A percentile compares a stretch with the other conserved stretches of the same genome.
Evolutionary conservation across 2,113 vertebrate species (phyloP).

Genomic region (Capreolus pygargus): DNA sequence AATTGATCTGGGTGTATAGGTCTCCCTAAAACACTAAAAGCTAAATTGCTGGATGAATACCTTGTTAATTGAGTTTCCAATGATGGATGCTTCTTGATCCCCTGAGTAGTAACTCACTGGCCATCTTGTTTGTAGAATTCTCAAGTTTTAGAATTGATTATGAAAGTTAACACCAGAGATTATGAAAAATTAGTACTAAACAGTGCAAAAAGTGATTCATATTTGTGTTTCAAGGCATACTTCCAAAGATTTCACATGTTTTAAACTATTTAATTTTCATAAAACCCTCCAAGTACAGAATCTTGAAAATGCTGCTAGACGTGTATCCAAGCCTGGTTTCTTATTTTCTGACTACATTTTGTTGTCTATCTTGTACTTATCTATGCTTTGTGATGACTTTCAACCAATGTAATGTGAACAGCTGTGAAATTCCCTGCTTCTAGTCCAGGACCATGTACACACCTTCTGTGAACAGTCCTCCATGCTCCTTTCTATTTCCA

Average conservation of each 20-base stretch:
- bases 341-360: background rate
- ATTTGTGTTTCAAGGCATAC: background rate
- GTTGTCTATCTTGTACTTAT: background rate
- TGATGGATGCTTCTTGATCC: background rate
- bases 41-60: background rate
- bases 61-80: background rate
- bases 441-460: background rate
- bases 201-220: background rate
- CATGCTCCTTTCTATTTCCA: background rate
- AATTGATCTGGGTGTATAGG: background rate
- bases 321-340: background rate
- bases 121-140: background rate
- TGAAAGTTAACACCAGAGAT: background rate
- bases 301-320: background rate
- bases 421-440: background rate
- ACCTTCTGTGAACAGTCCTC: background rate
- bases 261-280: background rate
- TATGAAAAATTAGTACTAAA: background rate
- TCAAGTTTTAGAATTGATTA: background rate
- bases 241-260: background rate
- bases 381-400: background rate
- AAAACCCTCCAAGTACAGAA: background rate
- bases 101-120: background rate
- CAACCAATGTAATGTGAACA: background rate
- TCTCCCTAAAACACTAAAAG: background rate